These are phyloP conservation scores for Tipula vernalis DNA, from an alignment of 2,888 invertebrate genomes.

Conservation along the genomic window DNA sequence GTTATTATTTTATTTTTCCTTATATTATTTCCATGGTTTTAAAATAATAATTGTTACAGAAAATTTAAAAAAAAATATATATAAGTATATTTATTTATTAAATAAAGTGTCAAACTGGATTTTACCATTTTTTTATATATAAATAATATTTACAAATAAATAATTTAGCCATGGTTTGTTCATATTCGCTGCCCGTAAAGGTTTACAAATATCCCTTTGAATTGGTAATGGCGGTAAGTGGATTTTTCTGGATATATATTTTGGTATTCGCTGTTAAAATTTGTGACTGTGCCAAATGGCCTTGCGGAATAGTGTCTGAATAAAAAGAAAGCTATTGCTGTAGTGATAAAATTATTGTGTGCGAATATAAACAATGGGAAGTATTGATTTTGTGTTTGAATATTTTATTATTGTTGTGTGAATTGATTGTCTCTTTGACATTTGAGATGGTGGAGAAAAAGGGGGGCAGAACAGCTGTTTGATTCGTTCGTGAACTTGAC, in stretches of 20 bases:
- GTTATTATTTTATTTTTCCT: background rate
- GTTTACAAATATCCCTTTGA: conserved; percentile 93
- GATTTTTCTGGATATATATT: background rate
- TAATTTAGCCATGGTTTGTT: conserved; percentile 72
- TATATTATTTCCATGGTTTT: background rate
- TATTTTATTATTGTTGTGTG: background rate
- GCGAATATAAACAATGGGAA: background rate
- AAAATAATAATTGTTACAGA: background rate
- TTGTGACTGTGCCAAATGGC: background rate
- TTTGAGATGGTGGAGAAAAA: background rate
- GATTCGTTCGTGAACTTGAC: background rate
- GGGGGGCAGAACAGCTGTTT: background rate
- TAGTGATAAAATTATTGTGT: background rate
- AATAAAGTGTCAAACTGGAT: background rate
- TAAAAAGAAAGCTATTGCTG: background rate
- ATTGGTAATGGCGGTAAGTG: conserved; percentile 88
- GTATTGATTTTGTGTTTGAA: background rate
- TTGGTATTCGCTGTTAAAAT: background rate
- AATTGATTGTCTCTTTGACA: background rate
- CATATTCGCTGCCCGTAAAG: conserved; percentile 87
- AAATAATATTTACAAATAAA: conserved; percentile 13
- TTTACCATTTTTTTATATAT: background rate
- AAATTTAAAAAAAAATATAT: background rate
- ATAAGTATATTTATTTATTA: background rate
- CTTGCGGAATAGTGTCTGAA: background rate